Conservation (phyloP, 2,113 vertebrate species). For the Hypocryptadius cinnamomeus region DNA sequence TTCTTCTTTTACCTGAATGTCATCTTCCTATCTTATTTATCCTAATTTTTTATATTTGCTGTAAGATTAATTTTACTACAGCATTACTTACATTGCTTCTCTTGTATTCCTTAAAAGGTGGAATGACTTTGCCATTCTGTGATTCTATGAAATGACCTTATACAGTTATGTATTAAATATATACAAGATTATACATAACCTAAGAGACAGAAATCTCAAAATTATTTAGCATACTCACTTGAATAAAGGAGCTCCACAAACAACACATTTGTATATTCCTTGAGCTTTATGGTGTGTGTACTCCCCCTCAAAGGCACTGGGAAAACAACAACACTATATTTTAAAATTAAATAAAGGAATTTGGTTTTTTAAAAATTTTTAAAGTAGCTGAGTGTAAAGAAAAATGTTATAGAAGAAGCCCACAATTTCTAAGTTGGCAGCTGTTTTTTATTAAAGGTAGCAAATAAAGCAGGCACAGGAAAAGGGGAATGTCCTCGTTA, state of each 20-base stretch:
- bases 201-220: neutral
- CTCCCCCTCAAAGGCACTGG: conserved; percentile 91
- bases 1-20: neutral
- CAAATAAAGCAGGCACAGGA: conserved; percentile 39
- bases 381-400: neutral
- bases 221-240: conserved; percentile 73
- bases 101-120: neutral
- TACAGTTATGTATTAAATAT: neutral
- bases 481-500: conserved; percentile 27
- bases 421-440: neutral
- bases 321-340: conserved; percentile 55
- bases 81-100: neutral
- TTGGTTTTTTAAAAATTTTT: neutral
- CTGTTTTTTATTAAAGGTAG: conserved; percentile 36
- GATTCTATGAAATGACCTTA: neutral
- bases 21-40: neutral
- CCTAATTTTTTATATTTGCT: neutral
- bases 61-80: neutral
- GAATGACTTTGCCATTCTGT: neutral
- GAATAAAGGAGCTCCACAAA: conserved; percentile 87
- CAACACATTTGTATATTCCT: conserved; percentile 88
- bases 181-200: neutral
- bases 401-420: neutral
- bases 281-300: conserved; percentile 82
- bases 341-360: conserved; percentile 39